Evolutionary conservation across 1,140 invertebrate genomes (phyloP).

Genomic region (Venustaconcha ellipsiformis): DNA sequence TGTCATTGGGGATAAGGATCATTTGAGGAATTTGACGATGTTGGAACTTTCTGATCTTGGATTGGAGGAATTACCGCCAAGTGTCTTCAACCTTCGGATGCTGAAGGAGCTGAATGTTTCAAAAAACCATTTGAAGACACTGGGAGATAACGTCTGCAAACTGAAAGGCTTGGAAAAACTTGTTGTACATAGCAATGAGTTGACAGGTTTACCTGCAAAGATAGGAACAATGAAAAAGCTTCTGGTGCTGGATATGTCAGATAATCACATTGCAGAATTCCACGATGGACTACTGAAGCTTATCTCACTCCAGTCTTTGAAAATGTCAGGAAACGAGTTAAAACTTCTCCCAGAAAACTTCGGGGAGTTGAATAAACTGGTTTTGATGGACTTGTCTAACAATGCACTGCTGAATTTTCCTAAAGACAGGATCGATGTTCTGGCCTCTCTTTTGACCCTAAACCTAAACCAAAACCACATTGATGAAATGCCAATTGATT

Average conservation of each 20-base stretch:
- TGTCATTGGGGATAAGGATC: constrained; percentile 61
- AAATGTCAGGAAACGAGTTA: constrained; percentile 59
- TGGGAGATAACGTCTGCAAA: constrained; percentile 55
- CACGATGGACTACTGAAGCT: constrained; percentile 44
- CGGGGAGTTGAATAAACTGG: constrained; percentile 56
- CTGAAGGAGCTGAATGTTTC: constrained; percentile 57
- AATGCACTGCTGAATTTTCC: constrained; percentile 62
- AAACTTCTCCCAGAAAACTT: constrained; percentile 59
- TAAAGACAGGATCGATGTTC: constrained; percentile 60
- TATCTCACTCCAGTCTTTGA: constrained; percentile 49
- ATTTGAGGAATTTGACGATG: constrained; percentile 52
- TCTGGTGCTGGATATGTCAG: constrained; percentile 37
- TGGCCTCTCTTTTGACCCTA: constrained; percentile 58
- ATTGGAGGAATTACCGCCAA: constrained; percentile 60
- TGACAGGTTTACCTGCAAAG: constrained; percentile 48
- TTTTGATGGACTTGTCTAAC: constrained; percentile 55
- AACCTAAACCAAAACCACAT: constrained; percentile 64
- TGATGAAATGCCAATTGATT: constrained; percentile 60
- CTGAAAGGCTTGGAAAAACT: constrained; percentile 49
- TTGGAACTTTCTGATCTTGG: constrained; percentile 56
- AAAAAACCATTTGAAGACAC: constrained; percentile 51
- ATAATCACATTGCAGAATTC: constrained; percentile 53
- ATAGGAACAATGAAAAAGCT: constrained; percentile 52
- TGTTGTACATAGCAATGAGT: constrained; percentile 49
- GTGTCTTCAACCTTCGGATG: constrained; percentile 57